Base-by-base conservation (phyloP, 2,113 vertebrate genomes). In the Verasper variegatus region DNA sequence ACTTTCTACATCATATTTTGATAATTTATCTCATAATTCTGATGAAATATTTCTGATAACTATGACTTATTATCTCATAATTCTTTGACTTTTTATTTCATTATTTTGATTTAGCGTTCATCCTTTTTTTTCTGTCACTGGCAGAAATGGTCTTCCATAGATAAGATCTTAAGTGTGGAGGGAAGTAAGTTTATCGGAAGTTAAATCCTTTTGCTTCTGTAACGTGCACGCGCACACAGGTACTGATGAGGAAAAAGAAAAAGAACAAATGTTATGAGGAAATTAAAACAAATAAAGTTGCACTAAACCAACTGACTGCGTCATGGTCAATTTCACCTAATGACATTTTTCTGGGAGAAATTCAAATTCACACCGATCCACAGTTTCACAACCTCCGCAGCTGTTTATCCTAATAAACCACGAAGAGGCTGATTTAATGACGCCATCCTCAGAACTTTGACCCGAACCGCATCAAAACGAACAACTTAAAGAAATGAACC, bases 361-460 rank as follows among this genome's bases (percentile, higher is more conserved):
- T 62, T 31, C 52, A 61, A 45, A 11, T 24, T 5, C 21, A 18
- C 15, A n/a, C 8, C 24, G 23, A 18, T 73, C 73, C 60, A 76
- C 75, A 26, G 71, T 1, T 35, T 60, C 10, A 67, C 68, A 55
- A 69, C 52, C 78, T 64, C 70, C 65, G 40, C 69, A 72, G 45
- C 59, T 12, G 47, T 49, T 20, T 9, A n/a, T 54, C 8, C 51
- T 40, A 63, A 18, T 63, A 71, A 74, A 67, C 52, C 49, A 12
- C 27, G 31, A 54, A 45, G 37, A 65, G 15, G 20, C 49, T 73
- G 1, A 74, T 81, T 79, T 71, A 74, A 56, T 78, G 13, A 24
- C 57, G 47, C 47, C 47, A 51, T 18, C 47, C 7, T 1, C 47
- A 51, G 4, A 73, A 79, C 24, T 76, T 64, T 21, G 1, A 65